Base-by-base conservation (phyloP, 1,140 invertebrate species). In the Magallana gigas region DNA sequence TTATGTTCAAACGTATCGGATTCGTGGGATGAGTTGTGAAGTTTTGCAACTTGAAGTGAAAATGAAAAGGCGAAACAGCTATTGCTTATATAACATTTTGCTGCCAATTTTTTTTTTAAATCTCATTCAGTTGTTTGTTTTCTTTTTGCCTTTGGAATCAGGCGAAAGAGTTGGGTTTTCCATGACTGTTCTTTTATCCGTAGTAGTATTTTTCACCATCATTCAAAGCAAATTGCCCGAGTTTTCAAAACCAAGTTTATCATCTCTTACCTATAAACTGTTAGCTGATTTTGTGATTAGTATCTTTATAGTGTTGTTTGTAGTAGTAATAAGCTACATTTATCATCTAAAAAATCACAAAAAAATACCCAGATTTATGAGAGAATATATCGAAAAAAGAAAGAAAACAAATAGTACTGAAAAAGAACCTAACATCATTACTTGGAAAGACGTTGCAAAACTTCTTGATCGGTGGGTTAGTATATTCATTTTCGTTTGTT, bases 151-250 rank as follows among this genome's bases (percentile, higher is more conserved):
- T 5, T 94, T 95, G 0, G 95, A 96, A 84, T 94, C 94, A 5
- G 96, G 96, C 0, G 96, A 96, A 91, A 95, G 96, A 88, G 95
- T 96, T 23, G 94, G 95, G 8, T 94, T 96, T 18, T 95, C 95
- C 48, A 92, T 96, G 23, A 96, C 96, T 6, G 95, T 96, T 14
- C 93, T 96, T 7, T 92, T 96, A 4, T 95, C 96, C 1, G 95
- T 96, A 88, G 95, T 95, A 71, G 95, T 96, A 23, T 96, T 96
- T 91, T 95, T 96, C 93, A 91, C 96, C 57, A 94, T 95, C 83
- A 95, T 96, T 64, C 95, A 95, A n/a, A 95, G 96, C 89, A 95
- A 95, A 85, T 93, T 96, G 92, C 96, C 96, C 8, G 95, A 95
- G 90, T 96, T 95, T 6, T 96, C 95, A 3, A 81, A 90, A 8